Evolutionary conservation across 2,797 vertebrate species (phyloP).

Genomic region (Channallabes apus): DNA sequence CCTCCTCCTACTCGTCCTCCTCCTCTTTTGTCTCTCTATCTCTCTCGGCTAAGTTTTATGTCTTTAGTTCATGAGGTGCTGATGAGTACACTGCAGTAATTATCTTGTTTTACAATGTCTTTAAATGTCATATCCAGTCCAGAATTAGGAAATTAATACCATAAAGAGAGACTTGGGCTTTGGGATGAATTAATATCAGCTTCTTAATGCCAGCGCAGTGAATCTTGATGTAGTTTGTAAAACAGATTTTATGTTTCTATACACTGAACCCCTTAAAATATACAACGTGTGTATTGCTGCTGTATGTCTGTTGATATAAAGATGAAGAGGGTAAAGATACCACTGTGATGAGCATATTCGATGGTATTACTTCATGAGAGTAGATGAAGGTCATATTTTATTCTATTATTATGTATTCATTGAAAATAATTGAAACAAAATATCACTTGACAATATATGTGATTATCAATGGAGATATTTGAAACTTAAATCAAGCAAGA

Average conservation of each 20-base stretch:
- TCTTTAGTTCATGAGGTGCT: constrained; percentile 71
- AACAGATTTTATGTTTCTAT: constrained; percentile 46
- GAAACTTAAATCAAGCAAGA: background rate
- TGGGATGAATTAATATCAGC: constrained; percentile 67
- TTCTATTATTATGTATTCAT: background rate
- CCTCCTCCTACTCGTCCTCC: constrained; percentile 34
- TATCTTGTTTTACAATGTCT: constrained; percentile 79
- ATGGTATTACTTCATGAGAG: background rate
- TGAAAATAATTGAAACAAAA: background rate
- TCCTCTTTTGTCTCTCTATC: constrained; percentile 58
- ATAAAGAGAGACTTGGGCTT: constrained; percentile 75
- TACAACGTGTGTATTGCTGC: background rate
- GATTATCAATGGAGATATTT: background rate
- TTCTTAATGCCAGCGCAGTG: constrained; percentile 22
- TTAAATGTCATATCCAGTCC: constrained; percentile 76
- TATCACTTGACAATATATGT: background rate
- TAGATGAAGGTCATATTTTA: background rate
- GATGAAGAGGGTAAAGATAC: background rate
- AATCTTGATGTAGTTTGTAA: constrained; percentile 43
- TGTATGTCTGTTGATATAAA: constrained; percentile 2
- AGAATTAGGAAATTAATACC: constrained; percentile 79
- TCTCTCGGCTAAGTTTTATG: constrained; percentile 79
- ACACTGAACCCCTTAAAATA: constrained; percentile 39
- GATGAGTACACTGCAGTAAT: constrained; percentile 83
- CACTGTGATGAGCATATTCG: background rate